Evolutionary conservation across 2,797 vertebrate genomes (phyloP), one percentile per base, ranked within the genome.

Genomic region (Molossus molossus): DNA sequence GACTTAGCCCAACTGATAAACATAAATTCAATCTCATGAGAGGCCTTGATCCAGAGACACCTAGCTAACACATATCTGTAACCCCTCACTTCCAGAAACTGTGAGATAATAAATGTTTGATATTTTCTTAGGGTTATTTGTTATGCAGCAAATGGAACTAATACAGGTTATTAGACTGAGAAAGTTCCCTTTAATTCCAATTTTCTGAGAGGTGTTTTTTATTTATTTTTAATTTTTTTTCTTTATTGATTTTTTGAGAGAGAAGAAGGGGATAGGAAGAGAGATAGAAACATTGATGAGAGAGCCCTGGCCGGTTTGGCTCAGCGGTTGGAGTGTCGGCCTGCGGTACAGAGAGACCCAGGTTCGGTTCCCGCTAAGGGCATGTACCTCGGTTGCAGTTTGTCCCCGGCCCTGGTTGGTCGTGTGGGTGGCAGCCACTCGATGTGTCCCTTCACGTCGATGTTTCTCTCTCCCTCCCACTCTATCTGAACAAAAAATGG

Each of bases 181-280:
- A 91, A 87, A 67, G 20, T 62, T 90, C 64, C 48, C 53, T 84
- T 93, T 91, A 79, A 83, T 73, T 88, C 20, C 20, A 53, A 1
- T 92, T 79, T 90, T 45, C 53, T 90, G 53, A 62, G 45, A 70
- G 33, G n/a, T 57, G 9, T 27, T 57, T 65, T 60, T 37, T 29
- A 57, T 45, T n/a, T 79, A 21, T 55, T 90, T 72, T 77, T 33
- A 33, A n/a, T 10, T 40, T 79, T 88, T 75, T 53, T 45, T 45
- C 40, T 45, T 45, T 45, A 45, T 45, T 45, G 6, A 45, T 45
- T 45, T 45, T 45, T 45, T 5, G 5, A 45, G 40, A 45, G 40
- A 45, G 40, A 45, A 6, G 40, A 45, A 45, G 40, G 40, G 40
- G 40, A 45, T 5, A 45, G 40, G 40, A 3, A 45, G 40, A 45